A percentile compares a stretch with the other conserved stretches of the same genome.
Conservation (phyloP, 2,113 vertebrate species). For the Laticauda laticaudata region DNA sequence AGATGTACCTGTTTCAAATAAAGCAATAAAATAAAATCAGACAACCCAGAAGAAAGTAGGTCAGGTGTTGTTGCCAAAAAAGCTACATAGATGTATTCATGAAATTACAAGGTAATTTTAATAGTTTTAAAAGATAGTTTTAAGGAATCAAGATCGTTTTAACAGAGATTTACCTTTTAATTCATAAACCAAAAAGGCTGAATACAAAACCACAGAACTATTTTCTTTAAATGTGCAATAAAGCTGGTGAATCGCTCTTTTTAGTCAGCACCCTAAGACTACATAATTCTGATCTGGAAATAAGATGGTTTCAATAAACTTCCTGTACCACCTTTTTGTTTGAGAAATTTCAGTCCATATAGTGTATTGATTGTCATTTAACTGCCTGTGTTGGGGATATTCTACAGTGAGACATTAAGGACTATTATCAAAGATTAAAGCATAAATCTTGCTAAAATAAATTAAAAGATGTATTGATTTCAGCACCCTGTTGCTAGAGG, state of each 20-base stretch:
- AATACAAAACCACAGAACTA: background rate
- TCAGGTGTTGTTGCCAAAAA: background rate
- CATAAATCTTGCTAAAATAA: background rate
- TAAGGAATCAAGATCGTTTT: background rate
- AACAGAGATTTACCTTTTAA: background rate
- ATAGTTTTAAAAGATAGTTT: background rate
- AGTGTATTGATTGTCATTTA: background rate
- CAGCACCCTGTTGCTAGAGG: background rate
- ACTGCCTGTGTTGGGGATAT: background rate
- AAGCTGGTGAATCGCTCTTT: background rate
- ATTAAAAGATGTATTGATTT: background rate
- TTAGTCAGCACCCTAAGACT: background rate
- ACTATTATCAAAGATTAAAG: background rate
- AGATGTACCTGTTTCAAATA: conserved; percentile 78
- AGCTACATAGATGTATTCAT: background rate
- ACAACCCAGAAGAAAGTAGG: background rate
- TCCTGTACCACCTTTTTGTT: background rate
- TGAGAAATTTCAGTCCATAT: background rate
- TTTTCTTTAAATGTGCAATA: background rate
- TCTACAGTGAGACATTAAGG: background rate
- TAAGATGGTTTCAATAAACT: background rate
- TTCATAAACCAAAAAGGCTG: background rate
- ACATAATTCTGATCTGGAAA: background rate
- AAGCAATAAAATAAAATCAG: conserved; percentile 39
- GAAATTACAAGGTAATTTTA: background rate